Evolutionary conservation across 2,797 vertebrate species (phyloP), one percentile per base, ranked within the genome.

Genomic region (Alectoris magna): DNA sequence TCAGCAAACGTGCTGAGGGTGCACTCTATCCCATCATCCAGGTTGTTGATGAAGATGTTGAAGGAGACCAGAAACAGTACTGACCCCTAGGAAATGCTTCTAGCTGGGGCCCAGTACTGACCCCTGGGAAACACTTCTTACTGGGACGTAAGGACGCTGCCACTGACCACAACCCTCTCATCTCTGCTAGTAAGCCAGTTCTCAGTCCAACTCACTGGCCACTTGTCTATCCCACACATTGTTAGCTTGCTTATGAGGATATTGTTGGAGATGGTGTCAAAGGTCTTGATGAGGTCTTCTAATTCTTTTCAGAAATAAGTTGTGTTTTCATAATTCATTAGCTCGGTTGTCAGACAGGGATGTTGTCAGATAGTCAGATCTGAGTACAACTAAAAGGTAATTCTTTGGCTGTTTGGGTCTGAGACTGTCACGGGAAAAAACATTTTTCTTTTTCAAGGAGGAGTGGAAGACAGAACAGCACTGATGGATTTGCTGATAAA

Each of bases 291-390:
- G 53, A 55, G 17, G 16, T 31, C 13, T 41, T 84, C 12, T 46
- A 44, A 29, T 48, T 82, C 0, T 9, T 72, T 44, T 53, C 1
- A 14, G 66, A 29, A 71, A 31, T 44, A 62, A 81, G 14, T 7
- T 53, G 2, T 78, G 31, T 38, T 75, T 69, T 84, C 55, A 4
- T 72, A 75, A 75, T 69, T 62, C 21, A 8, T 78, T 64, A 36
- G 34, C 59, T 76, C 41, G 72, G 18, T 70, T 67, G 9, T 34
- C 34, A 34, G 34, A 34, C 34, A 34, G 34, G 34, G 34, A 34
- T 34, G 34, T 46, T 74, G 24, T 1, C 31, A 5, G 24, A 3
- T 13, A 70, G 63, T 0, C 2, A 78, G 29, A 2, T 15, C 3
- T 48, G 29, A 39, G 24, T 68, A 10, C 15, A 68, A 66, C 80